A percentile compares a stretch with the other conserved stretches of the same genome.
Evolutionary conservation across 1,140 invertebrate species (phyloP).

Genomic region (Papilio machaon): DNA sequence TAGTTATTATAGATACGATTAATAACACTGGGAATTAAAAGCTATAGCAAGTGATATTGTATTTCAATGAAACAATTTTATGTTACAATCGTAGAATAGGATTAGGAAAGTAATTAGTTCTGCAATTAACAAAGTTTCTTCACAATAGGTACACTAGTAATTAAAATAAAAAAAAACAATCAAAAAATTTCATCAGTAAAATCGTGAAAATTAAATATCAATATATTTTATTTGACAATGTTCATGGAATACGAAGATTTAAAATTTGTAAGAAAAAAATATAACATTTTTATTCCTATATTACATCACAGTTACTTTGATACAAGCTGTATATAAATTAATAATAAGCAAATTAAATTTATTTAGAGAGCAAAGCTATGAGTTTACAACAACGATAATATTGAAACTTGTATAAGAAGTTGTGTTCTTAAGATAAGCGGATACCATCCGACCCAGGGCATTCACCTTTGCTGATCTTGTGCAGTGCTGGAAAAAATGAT

Average conservation of each 20-base stretch:
- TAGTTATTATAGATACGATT: neutral
- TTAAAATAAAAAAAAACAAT: neutral
- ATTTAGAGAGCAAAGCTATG: neutral
- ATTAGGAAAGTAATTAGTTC: neutral
- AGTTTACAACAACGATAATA: neutral
- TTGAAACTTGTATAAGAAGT: constrained; percentile 16
- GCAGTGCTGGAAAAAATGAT: constrained; percentile 71
- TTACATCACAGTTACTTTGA: constrained; percentile 57
- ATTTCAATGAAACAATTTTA: neutral
- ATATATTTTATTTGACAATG: neutral
- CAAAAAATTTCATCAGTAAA: neutral
- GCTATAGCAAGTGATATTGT: neutral
- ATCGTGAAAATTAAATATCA: neutral
- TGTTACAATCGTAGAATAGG: neutral
- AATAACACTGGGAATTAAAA: neutral
- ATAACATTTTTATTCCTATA: neutral
- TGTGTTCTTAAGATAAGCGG: constrained; percentile 76
- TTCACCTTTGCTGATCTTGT: constrained; percentile 80
- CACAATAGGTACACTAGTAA: neutral
- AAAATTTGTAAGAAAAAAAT: neutral
- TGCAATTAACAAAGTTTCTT: no score
- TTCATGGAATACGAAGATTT: neutral
- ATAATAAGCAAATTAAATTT: constrained; percentile 10
- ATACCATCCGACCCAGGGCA: constrained; percentile 82
- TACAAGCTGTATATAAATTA: constrained; percentile 36